Conservation (phyloP, 2,113 vertebrate species). For the Psammodynastes pulverulentus region DNA sequence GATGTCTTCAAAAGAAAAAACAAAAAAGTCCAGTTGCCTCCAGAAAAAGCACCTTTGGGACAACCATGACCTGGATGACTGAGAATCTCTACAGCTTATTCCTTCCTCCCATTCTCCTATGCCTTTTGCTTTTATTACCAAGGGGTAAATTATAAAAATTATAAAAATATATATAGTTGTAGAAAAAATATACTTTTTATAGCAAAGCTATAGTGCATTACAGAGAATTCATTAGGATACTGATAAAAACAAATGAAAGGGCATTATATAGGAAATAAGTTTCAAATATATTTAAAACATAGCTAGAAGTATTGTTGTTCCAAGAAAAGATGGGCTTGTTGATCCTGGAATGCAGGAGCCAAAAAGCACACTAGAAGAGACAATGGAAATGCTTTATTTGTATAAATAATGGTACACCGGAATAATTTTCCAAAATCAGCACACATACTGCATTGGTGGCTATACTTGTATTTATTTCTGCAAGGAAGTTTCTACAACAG, state of each 20-base stretch:
- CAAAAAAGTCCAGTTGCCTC: too few species aligned
- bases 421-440: not conserved
- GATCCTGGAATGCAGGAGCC: not conserved
- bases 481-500: not conserved
- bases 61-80: too few species aligned
- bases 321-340: not conserved
- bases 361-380: not conserved
- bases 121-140: not conserved
- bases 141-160: not conserved
- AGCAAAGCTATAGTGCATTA: not conserved
- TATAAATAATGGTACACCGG: not conserved
- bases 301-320: not conserved
- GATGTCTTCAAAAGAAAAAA: too few species aligned
- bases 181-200: not conserved
- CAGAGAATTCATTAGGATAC: not conserved
- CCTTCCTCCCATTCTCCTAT: not conserved
- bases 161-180: not conserved
- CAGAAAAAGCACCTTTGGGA: too few species aligned
- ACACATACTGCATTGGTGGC: not conserved
- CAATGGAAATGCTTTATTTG: not conserved
- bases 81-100: not conserved
- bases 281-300: not conserved
- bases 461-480: not conserved
- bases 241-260: not conserved
- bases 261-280: not conserved